These are phyloP conservation scores for Meleagris gallopavo DNA, from an alignment of 2,113 vertebrate species.

Conservation along the genomic window DNA sequence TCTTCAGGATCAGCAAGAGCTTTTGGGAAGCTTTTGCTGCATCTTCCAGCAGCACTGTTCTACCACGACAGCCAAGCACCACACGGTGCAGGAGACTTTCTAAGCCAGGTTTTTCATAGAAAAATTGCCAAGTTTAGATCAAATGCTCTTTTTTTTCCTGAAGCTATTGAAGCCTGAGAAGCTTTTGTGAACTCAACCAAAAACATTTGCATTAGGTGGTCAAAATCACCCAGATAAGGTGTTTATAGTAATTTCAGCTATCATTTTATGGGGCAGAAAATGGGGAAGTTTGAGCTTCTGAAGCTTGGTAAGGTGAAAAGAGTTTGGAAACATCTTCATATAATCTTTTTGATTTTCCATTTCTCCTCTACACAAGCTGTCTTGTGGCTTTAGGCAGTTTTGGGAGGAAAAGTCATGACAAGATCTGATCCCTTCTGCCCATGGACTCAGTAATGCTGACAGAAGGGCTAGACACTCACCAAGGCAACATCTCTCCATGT, in stretches of 20 bases:
- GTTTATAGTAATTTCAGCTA: neutral
- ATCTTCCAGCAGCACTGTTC: neutral
- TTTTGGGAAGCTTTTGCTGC: rapidly evolving
- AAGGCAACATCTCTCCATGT: neutral
- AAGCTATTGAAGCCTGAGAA: neutral
- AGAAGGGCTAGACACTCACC: neutral
- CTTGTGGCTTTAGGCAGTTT: neutral
- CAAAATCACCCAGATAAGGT: neutral
- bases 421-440: neutral
- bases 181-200: neutral
- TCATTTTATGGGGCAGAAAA: neutral
- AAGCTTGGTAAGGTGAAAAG: neutral
- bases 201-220: neutral
- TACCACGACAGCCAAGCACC: neutral
- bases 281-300: neutral
- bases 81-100: neutral
- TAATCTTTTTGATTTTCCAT: neutral
- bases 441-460: neutral
- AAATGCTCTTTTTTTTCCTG: neutral
- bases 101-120: neutral
- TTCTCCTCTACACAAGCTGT: neutral
- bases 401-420: neutral
- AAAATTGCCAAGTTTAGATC: neutral
- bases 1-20: rapidly evolving
- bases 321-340: neutral